Evolutionary conservation across 2,888 invertebrate species (phyloP).

Genomic region (Plagodis pulveraria): DNA sequence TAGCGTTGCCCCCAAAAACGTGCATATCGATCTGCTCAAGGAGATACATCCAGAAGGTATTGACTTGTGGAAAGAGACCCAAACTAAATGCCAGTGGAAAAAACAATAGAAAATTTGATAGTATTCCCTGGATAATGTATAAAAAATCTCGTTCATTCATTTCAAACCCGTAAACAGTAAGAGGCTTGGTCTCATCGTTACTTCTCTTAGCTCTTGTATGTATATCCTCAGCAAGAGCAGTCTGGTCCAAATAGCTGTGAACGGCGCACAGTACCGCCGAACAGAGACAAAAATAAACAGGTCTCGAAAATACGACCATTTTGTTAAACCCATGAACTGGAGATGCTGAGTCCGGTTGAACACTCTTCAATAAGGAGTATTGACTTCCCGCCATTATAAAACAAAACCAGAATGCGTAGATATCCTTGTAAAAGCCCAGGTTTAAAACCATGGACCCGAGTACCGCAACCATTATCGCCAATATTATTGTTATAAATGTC

Average conservation of each 20-base stretch:
- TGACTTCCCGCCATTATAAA: slow-evolving; percentile 99
- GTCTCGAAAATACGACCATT: slow-evolving; percentile 96
- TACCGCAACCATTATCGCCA: slow-evolving; percentile 94
- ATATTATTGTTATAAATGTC: slow-evolving; percentile 91
- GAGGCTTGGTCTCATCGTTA: slow-evolving; percentile 54
- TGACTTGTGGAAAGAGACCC: slow-evolving; percentile 98
- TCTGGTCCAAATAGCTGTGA: slow-evolving; percentile 68
- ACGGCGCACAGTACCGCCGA: slow-evolving; percentile 83
- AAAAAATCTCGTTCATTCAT: slow-evolving; percentile 86
- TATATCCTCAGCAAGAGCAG: slow-evolving; percentile 47
- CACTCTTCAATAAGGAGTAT: slow-evolving; percentile 98
- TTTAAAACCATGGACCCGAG: slow-evolving; percentile 94
- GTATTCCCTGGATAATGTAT: slow-evolving; percentile 88
- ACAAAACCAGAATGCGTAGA: slow-evolving; percentile 97
- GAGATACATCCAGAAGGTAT: slow-evolving; percentile 98
- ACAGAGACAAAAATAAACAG: slow-evolving; percentile 96
- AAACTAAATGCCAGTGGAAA: slow-evolving; percentile 98
- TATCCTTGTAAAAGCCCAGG: slow-evolving; percentile 94
- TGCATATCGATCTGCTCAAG: slow-evolving; percentile 98
- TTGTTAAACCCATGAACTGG: slow-evolving; percentile 99
- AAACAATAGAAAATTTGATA: slow-evolving; percentile 92
- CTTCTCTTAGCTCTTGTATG: slow-evolving; percentile 62
- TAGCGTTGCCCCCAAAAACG: slow-evolving; percentile 94
- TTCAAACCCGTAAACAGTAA: slow-evolving; percentile 77
- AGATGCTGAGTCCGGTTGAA: slow-evolving; percentile 99